These are phyloP conservation scores for Cheilosia variabilis DNA, from an alignment of 2,888 invertebrate species.

Conservation along the genomic window DNA sequence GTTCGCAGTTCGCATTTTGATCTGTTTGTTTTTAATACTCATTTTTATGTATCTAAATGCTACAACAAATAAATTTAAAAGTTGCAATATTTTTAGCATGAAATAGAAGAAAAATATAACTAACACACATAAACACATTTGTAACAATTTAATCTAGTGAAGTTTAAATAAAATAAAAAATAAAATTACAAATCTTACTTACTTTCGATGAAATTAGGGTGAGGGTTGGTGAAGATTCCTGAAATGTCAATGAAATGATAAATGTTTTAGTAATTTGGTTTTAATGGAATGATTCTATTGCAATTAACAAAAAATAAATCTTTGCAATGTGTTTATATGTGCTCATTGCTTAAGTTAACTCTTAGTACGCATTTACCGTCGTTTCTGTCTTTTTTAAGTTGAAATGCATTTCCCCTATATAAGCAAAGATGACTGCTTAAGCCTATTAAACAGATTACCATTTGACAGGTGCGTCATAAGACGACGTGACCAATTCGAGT, in stretches of 20 bases:
- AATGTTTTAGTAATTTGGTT: slow-evolving; percentile 52
- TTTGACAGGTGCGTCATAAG: no score
- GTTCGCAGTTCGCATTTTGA: no score
- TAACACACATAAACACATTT: slow-evolving; percentile 62
- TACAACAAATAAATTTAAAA: no score
- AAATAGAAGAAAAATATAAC: background rate
- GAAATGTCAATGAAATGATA: slow-evolving; percentile 82
- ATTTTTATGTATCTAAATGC: no score
- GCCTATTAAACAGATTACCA: no score
- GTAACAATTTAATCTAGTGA: slow-evolving; percentile 9
- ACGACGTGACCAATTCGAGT: no score
- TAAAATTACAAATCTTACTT: slow-evolving; percentile 83
- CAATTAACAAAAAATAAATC: background rate
- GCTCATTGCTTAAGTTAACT: background rate
- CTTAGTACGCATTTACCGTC: background rate
- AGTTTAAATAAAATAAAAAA: slow-evolving; percentile 19
- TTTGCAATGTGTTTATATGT: slow-evolving; percentile 52
- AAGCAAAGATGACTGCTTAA: no score
- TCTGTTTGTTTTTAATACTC: no score
- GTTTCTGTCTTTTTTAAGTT: no score
- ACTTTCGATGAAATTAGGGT: slow-evolving; percentile 92
- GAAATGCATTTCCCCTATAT: no score
- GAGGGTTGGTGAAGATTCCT: slow-evolving; percentile 91
- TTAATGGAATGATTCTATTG: slow-evolving; percentile 39
- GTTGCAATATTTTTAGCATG: background rate